phyloP scores from a whole-genome alignment of 2,113 vertebrate genomes.

The Oostethus manadensis region DNA sequence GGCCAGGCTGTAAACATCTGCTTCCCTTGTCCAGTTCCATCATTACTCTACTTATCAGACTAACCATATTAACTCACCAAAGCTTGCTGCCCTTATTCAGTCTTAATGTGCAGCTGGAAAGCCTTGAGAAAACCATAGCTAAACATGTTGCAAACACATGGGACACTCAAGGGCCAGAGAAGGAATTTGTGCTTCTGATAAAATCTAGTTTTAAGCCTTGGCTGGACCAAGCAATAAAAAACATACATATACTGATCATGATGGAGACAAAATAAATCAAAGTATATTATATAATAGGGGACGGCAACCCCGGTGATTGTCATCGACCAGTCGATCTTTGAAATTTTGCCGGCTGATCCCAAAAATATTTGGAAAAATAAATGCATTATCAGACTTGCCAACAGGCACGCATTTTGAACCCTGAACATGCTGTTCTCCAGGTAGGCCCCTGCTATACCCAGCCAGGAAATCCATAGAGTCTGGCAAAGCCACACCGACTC shows the following conservation, averaged over 20 bases:
- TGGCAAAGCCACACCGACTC: no score
- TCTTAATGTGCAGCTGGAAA: slow-evolving; percentile 63
- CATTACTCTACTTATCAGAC: slow-evolving; percentile 56
- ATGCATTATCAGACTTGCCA: no score
- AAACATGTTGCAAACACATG: slow-evolving; percentile 43
- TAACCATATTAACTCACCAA: slow-evolving; percentile 59
- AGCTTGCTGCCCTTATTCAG: slow-evolving; percentile 52
- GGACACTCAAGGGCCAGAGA: slow-evolving; percentile 14
- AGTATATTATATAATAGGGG: neutral
- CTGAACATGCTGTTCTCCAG: no score
- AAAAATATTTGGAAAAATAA: no score
- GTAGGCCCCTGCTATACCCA: no score
- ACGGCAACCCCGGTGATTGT: no score
- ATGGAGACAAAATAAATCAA: neutral
- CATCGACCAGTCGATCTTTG: no score
- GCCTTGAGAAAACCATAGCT: slow-evolving; percentile 36
- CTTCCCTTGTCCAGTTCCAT: slow-evolving; percentile 52
- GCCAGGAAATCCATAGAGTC: no score
- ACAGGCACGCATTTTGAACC: no score
- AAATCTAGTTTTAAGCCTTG: slow-evolving; percentile 15
- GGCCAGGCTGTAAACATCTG: slow-evolving; percentile 65
- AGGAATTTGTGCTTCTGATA: slow-evolving; percentile 15
- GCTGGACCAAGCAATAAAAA: neutral
- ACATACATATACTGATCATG: neutral
- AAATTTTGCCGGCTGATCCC: no score